Percentiles rank a stretch among this genome's conserved stretches.
These are phyloP conservation scores for Sphaerophoria taeniata DNA, from an alignment of 2,888 invertebrate genomes.

Conservation along the genomic window DNA sequence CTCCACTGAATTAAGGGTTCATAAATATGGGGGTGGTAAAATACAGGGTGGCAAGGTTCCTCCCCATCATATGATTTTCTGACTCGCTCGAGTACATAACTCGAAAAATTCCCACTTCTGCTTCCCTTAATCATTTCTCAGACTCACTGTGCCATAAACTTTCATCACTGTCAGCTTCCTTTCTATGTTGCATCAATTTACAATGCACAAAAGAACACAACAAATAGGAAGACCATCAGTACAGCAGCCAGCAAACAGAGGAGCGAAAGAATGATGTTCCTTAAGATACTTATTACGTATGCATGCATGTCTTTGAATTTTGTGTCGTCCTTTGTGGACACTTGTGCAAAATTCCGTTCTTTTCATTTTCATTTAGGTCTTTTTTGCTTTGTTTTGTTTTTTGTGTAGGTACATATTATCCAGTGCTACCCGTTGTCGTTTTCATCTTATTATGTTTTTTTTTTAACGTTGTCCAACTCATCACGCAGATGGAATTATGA, in stretches of 20 bases:
- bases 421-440: slow-evolving; percentile 13
- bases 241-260: slow-evolving; percentile 14
- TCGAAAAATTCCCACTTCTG: no score
- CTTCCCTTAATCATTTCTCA: not conserved
- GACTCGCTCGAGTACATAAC: no score
- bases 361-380: slow-evolving; percentile 23
- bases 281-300: slow-evolving; percentile 72
- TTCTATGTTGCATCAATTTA: slow-evolving; percentile 62
- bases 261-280: slow-evolving; percentile 63
- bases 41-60: no score
- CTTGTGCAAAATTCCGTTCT: slow-evolving; percentile 57
- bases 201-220: slow-evolving; percentile 45
- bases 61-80: no score
- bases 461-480: slow-evolving; percentile 49
- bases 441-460: slow-evolving; percentile 18
- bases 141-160: slow-evolving; percentile 48
- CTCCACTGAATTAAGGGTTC: no score
- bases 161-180: not conserved
- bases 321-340: slow-evolving; percentile 73
- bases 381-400: slow-evolving; percentile 3
- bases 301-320: slow-evolving; percentile 73
- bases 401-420: not conserved
- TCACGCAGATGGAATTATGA: slow-evolving; percentile 74
- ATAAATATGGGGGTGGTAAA: no score
- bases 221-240: slow-evolving; percentile 4